Conservation (phyloP, 2,888 invertebrate genomes). For the Hermaeophaga mercurialis region DNA sequence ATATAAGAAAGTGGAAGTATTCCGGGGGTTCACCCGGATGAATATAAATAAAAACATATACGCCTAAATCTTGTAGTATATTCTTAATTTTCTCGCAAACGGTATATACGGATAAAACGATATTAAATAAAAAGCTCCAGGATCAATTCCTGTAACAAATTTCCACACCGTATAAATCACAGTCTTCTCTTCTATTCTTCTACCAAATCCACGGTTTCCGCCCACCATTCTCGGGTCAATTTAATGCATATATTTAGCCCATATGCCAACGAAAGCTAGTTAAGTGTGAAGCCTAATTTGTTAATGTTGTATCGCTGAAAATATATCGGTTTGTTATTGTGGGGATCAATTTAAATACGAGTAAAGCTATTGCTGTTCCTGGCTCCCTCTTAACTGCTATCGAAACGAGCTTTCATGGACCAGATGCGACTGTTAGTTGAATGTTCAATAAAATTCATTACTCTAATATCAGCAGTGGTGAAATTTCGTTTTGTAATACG, state of each 20-base stretch:
- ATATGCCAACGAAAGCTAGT: constrained; percentile 54
- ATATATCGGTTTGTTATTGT: constrained; percentile 55
- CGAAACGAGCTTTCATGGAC: constrained; percentile 45
- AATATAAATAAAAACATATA: too few relatives aligned
- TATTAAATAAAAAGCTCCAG: neutral
- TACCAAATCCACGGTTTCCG: constrained; percentile 42
- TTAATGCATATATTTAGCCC: constrained; percentile 57
- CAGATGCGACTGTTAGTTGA: constrained; percentile 52
- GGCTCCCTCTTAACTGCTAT: constrained; percentile 45
- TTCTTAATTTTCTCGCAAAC: too few relatives aligned
- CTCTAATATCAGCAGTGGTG: too few relatives aligned
- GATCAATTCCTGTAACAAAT: constrained; percentile 8
- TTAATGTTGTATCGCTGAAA: constrained; percentile 49
- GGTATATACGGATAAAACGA: neutral
- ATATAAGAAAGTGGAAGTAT: too few relatives aligned
- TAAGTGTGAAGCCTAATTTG: constrained; percentile 56
- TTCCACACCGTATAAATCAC: constrained; percentile 23
- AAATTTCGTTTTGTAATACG: too few relatives aligned
- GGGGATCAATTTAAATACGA: constrained; percentile 52
- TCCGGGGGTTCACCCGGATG: too few relatives aligned
- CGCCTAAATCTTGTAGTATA: too few relatives aligned
- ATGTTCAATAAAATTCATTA: constrained; percentile 40
- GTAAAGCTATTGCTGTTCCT: constrained; percentile 30
- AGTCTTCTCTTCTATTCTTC: constrained; percentile 29
- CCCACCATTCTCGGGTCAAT: constrained; percentile 52